Percentiles rank a stretch among this genome's conserved stretches.
These are phyloP conservation scores for Cheilosia scutellata DNA, from an alignment of 2,888 invertebrate genomes.

Conservation along the genomic window DNA sequence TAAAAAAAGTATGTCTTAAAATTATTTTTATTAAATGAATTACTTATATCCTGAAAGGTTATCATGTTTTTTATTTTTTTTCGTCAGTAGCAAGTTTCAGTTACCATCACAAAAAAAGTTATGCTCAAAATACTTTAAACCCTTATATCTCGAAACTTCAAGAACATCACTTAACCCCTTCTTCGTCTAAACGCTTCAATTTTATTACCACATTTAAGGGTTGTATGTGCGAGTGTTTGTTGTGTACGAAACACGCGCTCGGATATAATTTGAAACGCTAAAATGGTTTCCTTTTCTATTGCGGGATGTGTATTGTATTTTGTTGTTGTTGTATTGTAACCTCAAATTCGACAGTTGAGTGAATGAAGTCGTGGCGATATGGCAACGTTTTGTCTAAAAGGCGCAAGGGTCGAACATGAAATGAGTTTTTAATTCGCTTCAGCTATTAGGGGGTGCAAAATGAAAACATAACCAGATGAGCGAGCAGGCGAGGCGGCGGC, in stretches of 20 bases:
- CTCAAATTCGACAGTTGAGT: slow-evolving; percentile 66
- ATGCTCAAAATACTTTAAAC: too few relatives aligned
- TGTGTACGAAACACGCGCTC: slow-evolving; percentile 44
- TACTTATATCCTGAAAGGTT: too few relatives aligned
- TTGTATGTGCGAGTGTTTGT: slow-evolving; percentile 25
- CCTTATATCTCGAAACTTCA: too few relatives aligned
- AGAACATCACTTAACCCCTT: too few relatives aligned
- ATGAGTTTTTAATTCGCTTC: slow-evolving; percentile 73
- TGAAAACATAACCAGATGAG: slow-evolving; percentile 48
- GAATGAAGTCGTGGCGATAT: slow-evolving; percentile 23
- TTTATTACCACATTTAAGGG: slow-evolving; percentile 64
- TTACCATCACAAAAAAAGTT: too few relatives aligned
- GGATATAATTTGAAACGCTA: slow-evolving; percentile 39
- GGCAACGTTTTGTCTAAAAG: slow-evolving; percentile 27
- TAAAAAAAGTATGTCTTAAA: too few relatives aligned
- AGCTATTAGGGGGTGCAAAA: slow-evolving; percentile 63
- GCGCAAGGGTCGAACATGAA: slow-evolving; percentile 60
- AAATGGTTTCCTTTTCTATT: slow-evolving; percentile 32
- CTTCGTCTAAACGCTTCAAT: too few relatives aligned
- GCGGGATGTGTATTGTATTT: neutral
- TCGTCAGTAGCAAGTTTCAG: too few relatives aligned
- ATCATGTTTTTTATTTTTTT: too few relatives aligned
- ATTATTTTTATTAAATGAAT: too few relatives aligned
- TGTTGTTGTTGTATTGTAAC: slow-evolving; percentile 43
- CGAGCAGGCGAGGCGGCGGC: neutral